Base-by-base conservation (phyloP, 2,888 invertebrate species). In the Capitulum mitella region DNA sequence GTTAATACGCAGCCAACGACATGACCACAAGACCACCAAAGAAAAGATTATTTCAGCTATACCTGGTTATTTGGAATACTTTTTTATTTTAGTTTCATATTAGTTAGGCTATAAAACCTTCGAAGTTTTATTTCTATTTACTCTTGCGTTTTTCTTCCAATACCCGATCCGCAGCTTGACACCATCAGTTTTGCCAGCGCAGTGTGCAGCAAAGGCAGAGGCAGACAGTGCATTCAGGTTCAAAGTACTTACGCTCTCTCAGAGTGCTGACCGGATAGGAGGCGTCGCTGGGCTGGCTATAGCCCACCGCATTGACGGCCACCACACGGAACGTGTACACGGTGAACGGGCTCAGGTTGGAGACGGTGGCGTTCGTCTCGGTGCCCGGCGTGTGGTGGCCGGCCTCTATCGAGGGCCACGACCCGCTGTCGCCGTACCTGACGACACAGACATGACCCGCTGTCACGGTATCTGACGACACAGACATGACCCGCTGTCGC, bases 201-300 rank as follows among this genome's bases (percentile, higher is more conserved):
- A n/a, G n/a, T n/a, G n/a, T n/a, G n/a, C n/a, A n/a, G n/a, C n/a
- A n/a, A n/a, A n/a, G n/a, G n/a, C n/a, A n/a, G n/a, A n/a, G n/a
- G n/a, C n/a, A n/a, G n/a, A n/a, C n/a, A n/a, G n/a, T n/a, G n/a
- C n/a, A n/a, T n/a, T n/a, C n/a, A n/a, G n/a, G n/a, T n/a, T n/a
- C n/a, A n/a, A n/a, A n/a, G n/a, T n/a, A n/a, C 70, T 70, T 3
- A 92, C 92, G 89, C 89, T 92, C 92, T 83, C 92, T 87, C 82
- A 92, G 88, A 78, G 92, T 92, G 82, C 91, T 89, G 87, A 91
- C 91, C 86, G 90, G 91, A 87, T 91, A 92, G 79, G 91, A 91
- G 84, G 90, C 89, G 85, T 89, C 89, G 86, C 91, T 90, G 82
- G 91, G 90, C 80, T 87, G 87, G 85, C 92, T 91, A 81, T 88